Percentiles rank a stretch among this genome's conserved stretches.
These are phyloP conservation scores for Dromiciops gliroides DNA, from an alignment of 2,113 vertebrate species.

Conservation along the genomic window DNA sequence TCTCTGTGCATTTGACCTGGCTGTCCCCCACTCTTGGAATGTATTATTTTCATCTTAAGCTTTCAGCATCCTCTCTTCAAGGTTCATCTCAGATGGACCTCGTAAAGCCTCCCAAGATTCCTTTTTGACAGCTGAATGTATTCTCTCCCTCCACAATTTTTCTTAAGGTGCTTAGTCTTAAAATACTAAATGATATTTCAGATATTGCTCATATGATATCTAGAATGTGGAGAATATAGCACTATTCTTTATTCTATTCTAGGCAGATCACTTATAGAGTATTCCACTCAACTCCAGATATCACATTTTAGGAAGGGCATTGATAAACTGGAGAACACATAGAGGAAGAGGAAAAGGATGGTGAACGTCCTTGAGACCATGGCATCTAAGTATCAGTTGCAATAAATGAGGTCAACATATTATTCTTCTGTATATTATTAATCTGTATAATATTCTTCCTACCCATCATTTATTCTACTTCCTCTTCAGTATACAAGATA, in stretches of 20 bases:
- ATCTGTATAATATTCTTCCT: neutral
- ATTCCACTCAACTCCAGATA: neutral
- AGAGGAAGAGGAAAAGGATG: neutral
- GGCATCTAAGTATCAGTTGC: neutral
- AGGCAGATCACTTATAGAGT: neutral
- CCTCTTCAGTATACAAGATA: neutral
- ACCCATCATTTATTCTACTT: neutral
- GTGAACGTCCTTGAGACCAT: neutral
- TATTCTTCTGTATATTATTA: neutral
- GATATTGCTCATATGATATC: neutral
- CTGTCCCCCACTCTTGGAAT: neutral
- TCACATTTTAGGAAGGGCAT: neutral
- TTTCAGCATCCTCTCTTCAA: neutral
- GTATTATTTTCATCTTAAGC: neutral
- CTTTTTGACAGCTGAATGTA: neutral
- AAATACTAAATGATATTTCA: neutral
- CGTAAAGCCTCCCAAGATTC: neutral
- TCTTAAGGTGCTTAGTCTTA: neutral
- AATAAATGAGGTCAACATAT: neutral
- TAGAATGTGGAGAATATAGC: neutral
- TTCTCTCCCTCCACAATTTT: neutral
- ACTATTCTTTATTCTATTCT: neutral
- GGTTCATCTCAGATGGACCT: neutral
- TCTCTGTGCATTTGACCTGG: neutral
- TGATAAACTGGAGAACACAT: neutral